A percentile compares a stretch with the other conserved stretches of the same genome.
phyloP scores from a whole-genome alignment of 1,140 invertebrate species.

The Drosophila kanapiae region DNA sequence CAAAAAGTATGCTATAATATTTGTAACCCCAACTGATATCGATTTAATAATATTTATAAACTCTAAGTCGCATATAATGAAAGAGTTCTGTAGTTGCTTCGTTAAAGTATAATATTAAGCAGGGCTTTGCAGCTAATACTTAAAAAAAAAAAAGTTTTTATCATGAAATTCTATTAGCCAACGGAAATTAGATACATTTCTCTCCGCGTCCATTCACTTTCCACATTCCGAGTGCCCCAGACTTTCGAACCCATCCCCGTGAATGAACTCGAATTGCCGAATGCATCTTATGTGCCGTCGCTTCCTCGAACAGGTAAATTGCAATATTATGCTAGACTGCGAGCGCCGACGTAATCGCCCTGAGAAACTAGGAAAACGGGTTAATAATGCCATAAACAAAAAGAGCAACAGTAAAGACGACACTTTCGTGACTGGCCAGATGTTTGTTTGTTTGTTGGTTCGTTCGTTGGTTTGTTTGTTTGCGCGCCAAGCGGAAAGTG shows the following conservation, averaged over 20 bases:
- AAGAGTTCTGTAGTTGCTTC: not conserved
- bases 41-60: not conserved
- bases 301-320: conserved; percentile 72
- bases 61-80: no score
- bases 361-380: conserved; percentile 79
- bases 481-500: conserved; percentile 65
- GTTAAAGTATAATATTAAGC: not conserved
- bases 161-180: conserved; percentile 3
- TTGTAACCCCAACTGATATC: not conserved
- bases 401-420: conserved; percentile 69
- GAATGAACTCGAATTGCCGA: conserved; percentile 37
- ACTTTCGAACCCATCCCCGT: conserved; percentile 38
- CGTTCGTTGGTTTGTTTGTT: conserved; percentile 38
- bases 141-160: not conserved
- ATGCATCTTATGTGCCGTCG: conserved; percentile 28
- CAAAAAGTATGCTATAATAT: conserved; percentile 15
- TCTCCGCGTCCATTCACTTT: conserved; percentile 31
- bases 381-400: conserved; percentile 81
- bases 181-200: conserved; percentile 14
- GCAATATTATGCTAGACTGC: conserved; percentile 72
- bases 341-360: conserved; percentile 56
- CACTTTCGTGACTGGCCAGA: conserved; percentile 76
- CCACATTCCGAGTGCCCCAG: conserved; percentile 31
- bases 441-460: conserved; percentile 60
- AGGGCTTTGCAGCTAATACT: not conserved